These are phyloP conservation scores for Calameuta pallipes DNA, from an alignment of 2,888 invertebrate species.

Conservation along the genomic window DNA sequence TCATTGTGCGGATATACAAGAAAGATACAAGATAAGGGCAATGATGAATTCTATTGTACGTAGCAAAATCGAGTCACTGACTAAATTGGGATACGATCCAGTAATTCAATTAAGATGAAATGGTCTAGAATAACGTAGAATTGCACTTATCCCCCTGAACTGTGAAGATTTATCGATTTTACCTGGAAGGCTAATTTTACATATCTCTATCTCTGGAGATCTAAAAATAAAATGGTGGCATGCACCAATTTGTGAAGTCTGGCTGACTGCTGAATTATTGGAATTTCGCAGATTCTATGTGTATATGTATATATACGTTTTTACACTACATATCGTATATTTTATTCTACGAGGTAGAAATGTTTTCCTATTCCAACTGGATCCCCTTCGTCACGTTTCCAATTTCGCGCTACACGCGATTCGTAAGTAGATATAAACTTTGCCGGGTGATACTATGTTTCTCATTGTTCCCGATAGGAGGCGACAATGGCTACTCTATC, in stretches of 20 bases:
- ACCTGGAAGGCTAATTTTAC: not conserved
- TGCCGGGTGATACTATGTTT: not conserved
- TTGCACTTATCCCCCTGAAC: constrained; percentile 17
- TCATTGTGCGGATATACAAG: not conserved
- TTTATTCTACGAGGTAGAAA: not conserved
- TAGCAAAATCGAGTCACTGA: constrained; percentile 10
- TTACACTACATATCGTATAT: not conserved
- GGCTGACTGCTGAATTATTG: not conserved
- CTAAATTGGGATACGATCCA: constrained; percentile 54
- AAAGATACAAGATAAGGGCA: not conserved
- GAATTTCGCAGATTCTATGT: not conserved
- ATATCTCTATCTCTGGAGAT: not conserved
- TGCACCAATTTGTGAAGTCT: not conserved
- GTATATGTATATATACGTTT: not conserved
- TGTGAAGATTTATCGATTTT: not conserved
- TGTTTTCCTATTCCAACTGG: constrained; percentile 44
- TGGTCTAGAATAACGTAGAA: constrained; percentile 46
- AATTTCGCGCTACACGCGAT: constrained; percentile 26
- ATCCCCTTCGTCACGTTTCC: constrained; percentile 40
- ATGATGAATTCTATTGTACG: not conserved
- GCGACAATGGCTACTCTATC: constrained; percentile 13
- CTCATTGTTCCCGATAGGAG: not conserved
- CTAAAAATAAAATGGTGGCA: not conserved
- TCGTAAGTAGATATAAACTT: constrained; percentile 4
- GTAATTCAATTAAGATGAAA: constrained; percentile 47